Evolutionary conservation across 2,888 invertebrate species (phyloP), one percentile per base, ranked within the genome.

Genomic region (Agrotis exclamationis): DNA sequence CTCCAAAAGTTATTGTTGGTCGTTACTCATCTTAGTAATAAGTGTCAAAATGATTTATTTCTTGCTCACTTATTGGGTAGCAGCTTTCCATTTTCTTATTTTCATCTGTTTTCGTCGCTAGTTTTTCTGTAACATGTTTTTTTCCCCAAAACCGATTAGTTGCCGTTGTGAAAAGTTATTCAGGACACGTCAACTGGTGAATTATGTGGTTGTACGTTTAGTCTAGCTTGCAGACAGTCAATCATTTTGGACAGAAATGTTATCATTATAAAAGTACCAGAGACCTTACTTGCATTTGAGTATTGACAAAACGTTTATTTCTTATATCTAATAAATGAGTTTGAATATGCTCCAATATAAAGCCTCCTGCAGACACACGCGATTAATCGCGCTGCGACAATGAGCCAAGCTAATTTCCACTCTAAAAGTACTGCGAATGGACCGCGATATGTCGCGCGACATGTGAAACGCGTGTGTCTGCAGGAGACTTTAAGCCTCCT

Each of bases 11-110:
- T 86, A 89, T 87, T 87, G 87, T 85, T 80, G 86, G 83, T 88
- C 91, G 88, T 92, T 89, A 89, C 86, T 92, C 92, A 92, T 91
- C 89, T 87, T 75, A 76, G 91, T 88, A 92, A 92, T 91, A 92
- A 91, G 87, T 88, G 92, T 91, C 92, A 89, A 89, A 89, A 90
- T 90, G 90, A 91, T 91, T 91, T 90, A 91, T 90, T 87, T 82
- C 85, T 83, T 79, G 74, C 85, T 86, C 80, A 86, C 86, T 87
- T 87, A 87, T 88, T 87, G 84, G 84, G 83, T 75, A 79, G 82
- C 83, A 75, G 67, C 64, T 78, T 85, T 76, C 74, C 80, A 80
- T 84, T 79, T 78, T 76, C 75, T 81, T 78, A 76, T 70, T 70
- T 80, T 81, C 78, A 63, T 77, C 72, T 74, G 78, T 80, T 84